These are phyloP conservation scores for Gallinago media DNA, from an alignment of 2,113 vertebrate species.

Conservation along the genomic window DNA sequence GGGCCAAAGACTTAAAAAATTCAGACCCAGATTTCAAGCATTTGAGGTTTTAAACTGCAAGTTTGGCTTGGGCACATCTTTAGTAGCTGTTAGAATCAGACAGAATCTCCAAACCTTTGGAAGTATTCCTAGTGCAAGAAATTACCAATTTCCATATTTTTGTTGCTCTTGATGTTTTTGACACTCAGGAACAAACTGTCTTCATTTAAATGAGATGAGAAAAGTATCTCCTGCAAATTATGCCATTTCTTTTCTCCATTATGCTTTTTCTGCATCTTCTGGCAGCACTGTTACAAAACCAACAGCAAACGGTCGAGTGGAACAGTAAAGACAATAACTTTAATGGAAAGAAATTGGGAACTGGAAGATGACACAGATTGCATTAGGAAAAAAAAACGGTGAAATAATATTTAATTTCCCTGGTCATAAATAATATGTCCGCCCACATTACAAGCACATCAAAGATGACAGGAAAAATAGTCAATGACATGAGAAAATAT, in stretches of 20 bases:
- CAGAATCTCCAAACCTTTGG: constrained; percentile 39
- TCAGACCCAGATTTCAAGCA: not conserved
- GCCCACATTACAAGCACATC: constrained; percentile 76
- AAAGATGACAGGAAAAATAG: constrained; percentile 77
- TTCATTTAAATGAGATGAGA: constrained; percentile 78
- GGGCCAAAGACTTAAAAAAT: not conserved
- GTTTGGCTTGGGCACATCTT: constrained; percentile 20
- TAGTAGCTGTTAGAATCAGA: constrained; percentile 15
- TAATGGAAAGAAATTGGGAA: constrained; percentile 78
- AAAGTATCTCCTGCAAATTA: constrained; percentile 79
- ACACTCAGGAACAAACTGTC: constrained; percentile 76
- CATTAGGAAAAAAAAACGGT: constrained; percentile 64
- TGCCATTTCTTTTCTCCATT: constrained; percentile 76
- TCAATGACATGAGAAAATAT: constrained; percentile 72
- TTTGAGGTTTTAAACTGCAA: not conserved
- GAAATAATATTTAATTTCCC: constrained; percentile 84
- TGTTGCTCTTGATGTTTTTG: constrained; percentile 73
- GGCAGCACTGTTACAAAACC: constrained; percentile 66
- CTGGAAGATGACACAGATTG: constrained; percentile 75
- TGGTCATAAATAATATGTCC: constrained; percentile 81
- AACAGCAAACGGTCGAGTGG: constrained; percentile 67
- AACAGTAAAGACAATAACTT: constrained; percentile 80
- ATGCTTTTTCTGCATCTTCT: constrained; percentile 66
- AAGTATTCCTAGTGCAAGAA: constrained; percentile 47
- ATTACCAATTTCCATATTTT: constrained; percentile 52